Evolutionary conservation across 2,113 vertebrate species (phyloP).

Genomic region (Antechinus stuartii): DNA sequence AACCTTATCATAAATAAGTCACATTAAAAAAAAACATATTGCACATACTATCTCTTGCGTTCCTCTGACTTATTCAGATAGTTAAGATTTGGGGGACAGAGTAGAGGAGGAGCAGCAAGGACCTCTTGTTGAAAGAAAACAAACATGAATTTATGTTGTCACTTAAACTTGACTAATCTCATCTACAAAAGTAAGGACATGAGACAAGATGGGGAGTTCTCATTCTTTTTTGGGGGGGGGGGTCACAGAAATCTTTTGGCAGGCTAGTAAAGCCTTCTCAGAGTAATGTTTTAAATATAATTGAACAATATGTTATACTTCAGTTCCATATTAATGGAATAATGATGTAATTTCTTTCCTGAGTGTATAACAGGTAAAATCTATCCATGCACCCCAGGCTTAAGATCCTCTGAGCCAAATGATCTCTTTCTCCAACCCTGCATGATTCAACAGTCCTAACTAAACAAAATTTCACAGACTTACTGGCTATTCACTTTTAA

Average conservation of each 20-base stretch:
- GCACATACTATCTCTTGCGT: neutral
- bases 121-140: neutral
- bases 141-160: neutral
- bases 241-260: neutral
- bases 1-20: neutral
- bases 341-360: neutral
- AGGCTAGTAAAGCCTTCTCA: neutral
- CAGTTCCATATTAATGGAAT: neutral
- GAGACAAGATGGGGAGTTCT: neutral
- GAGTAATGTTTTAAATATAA: neutral
- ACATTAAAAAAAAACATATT: neutral
- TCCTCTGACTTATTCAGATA: neutral
- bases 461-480: neutral
- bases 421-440: neutral
- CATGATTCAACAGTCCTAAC: neutral
- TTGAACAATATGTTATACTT: neutral
- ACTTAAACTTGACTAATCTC: neutral
- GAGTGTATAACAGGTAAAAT: neutral
- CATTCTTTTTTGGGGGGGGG: neutral
- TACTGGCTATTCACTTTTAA: neutral
- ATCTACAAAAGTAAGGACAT: neutral
- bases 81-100: neutral
- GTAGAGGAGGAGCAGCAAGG: neutral
- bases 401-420: neutral
- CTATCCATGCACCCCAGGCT: neutral